phyloP scores from a whole-genome alignment of 2,113 vertebrate species.

The Gnathochromis pfefferi region DNA sequence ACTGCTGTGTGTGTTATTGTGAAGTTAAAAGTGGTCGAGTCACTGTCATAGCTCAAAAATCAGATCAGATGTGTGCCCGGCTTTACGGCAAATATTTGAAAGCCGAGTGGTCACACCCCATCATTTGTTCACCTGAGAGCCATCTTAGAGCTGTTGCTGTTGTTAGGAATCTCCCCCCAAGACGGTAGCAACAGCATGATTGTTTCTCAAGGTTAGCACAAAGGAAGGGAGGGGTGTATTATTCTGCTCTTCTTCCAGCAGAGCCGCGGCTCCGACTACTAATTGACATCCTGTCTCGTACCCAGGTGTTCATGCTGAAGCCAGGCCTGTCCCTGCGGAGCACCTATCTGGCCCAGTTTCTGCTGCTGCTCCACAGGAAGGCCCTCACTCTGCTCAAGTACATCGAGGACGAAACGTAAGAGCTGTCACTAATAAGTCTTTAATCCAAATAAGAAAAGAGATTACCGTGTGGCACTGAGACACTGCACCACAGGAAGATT shows the following conservation, averaged over 20 bases:
- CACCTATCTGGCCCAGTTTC: conserved; percentile 91
- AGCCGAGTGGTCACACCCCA: neutral
- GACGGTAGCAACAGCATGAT: neutral
- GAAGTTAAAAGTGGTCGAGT: neutral
- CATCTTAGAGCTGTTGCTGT: neutral
- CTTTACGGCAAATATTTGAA: neutral
- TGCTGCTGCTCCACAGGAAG: conserved; percentile 93
- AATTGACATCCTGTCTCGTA: conserved; percentile 35
- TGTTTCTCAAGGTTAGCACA: conserved; percentile 27
- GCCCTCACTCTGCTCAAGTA: conserved; percentile 94
- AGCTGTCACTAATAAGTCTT: neutral
- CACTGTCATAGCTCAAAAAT: neutral
- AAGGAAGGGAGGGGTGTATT: neutral
- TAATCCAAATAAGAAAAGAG: neutral
- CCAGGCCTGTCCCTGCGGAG: conserved; percentile 87
- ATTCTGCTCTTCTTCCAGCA: neutral
- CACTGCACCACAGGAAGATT: neutral
- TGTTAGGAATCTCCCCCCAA: neutral
- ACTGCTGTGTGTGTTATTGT: neutral
- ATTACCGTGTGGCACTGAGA: neutral
- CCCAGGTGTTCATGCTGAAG: conserved; percentile 91
- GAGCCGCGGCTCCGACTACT: neutral
- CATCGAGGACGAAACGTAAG: conserved; percentile 98
- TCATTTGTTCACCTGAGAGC: neutral
- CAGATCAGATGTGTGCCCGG: neutral